Conservation (phyloP, 2,888 invertebrate species). For the Synergus umbraculus region DNA sequence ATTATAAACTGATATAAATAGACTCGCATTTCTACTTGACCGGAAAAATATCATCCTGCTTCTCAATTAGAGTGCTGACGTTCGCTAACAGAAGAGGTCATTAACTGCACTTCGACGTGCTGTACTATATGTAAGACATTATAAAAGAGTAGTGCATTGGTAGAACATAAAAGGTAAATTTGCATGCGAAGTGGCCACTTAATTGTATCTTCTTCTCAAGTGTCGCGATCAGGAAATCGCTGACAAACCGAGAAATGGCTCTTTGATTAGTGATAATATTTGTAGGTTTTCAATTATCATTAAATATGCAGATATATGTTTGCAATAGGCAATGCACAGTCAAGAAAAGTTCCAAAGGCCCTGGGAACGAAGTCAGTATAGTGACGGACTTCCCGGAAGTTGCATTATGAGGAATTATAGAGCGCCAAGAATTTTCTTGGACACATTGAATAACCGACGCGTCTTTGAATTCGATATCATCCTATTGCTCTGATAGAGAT, state of each 20-base stretch:
- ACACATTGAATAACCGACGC: neutral
- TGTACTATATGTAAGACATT: conserved; percentile 17
- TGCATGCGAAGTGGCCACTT: conserved; percentile 22
- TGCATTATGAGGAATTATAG: neutral
- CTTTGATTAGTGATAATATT: neutral
- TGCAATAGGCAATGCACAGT: neutral
- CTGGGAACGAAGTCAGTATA: neutral
- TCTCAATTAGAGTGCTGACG: conserved; percentile 67
- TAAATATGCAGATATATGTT: neutral
- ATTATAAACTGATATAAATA: conserved; percentile 18
- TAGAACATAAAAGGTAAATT: conserved; percentile 30
- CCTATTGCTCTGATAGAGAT: neutral
- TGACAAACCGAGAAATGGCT: conserved; percentile 25
- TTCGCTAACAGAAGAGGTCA: conserved; percentile 66
- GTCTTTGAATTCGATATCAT: conserved; percentile 19
- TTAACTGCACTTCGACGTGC: conserved; percentile 60
- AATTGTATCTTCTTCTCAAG: neutral
- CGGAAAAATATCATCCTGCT: conserved; percentile 48
- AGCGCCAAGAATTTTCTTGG: conserved; percentile 10
- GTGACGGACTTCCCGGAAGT: conserved; percentile 1
- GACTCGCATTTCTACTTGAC: neutral
- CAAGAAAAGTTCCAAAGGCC: neutral
- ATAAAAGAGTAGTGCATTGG: conserved; percentile 23
- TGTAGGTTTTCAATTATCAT: conserved; percentile 11
- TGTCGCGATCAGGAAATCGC: conserved; percentile 19